These are phyloP conservation scores for Cotesia congregata DNA, from an alignment of 2,888 invertebrate species.

Conservation along the genomic window DNA sequence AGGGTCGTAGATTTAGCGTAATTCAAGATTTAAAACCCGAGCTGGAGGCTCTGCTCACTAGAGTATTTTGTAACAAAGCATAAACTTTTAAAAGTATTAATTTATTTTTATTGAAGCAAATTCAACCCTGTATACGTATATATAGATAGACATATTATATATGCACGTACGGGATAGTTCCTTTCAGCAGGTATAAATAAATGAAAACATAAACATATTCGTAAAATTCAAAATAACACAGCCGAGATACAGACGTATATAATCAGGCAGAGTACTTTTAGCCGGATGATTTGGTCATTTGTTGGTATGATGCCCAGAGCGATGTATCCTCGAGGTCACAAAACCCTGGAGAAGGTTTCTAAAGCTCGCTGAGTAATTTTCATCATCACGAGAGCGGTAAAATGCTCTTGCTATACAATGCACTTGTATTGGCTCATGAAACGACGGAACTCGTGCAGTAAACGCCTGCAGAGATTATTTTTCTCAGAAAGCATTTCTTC, in stretches of 20 bases:
- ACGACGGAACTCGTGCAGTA: conserved; percentile 36
- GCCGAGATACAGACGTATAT: neutral
- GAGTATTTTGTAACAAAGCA: neutral
- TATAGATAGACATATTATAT: too few species aligned
- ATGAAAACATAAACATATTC: conserved; percentile 1
- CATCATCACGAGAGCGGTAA: conserved; percentile 26
- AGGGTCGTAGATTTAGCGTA: neutral
- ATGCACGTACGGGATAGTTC: neutral
- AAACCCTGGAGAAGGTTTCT: conserved; percentile 1
- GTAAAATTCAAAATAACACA: neutral
- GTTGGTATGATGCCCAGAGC: neutral
- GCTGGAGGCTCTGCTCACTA: neutral
- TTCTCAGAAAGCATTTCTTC: conserved; percentile 38
- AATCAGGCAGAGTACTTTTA: neutral
- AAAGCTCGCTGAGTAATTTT: neutral
- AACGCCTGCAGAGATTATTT: conserved; percentile 29
- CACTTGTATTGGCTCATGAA: conserved; percentile 31
- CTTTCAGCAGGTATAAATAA: neutral
- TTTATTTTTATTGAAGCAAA: neutral
- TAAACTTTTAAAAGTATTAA: neutral
- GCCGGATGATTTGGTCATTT: neutral
- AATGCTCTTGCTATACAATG: conserved; percentile 23
- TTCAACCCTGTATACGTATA: neutral
- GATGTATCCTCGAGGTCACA: neutral
- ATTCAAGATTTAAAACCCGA: neutral